Percentiles rank a stretch among this genome's conserved stretches.
Conservation (phyloP, 1,140 invertebrate genomes). For the Ooceraea biroi region DNA sequence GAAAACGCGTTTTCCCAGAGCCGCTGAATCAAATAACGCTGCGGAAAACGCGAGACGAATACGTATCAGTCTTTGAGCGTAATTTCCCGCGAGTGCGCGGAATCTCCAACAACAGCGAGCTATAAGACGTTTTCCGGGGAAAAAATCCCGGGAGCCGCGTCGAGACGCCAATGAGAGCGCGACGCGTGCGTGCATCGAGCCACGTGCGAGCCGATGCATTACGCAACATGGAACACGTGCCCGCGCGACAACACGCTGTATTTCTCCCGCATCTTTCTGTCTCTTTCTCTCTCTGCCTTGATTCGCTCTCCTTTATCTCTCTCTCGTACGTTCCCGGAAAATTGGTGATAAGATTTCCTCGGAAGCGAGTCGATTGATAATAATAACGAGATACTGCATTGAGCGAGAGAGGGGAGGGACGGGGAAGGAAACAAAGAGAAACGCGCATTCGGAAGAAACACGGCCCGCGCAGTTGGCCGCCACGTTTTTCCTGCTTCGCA, state of each 20-base stretch:
- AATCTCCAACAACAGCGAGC: background rate
- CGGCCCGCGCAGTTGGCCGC: conserved; percentile 36
- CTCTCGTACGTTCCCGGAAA: background rate
- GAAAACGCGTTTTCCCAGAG: background rate
- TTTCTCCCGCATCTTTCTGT: conserved; percentile 42
- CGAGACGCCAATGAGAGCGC: conserved; percentile 31
- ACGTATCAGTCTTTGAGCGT: background rate
- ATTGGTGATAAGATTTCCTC: conserved; percentile 22
- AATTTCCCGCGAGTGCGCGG: background rate
- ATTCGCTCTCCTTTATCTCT: background rate
- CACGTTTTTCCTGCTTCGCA: conserved; percentile 7
- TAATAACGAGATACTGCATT: background rate
- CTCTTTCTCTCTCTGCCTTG: background rate
- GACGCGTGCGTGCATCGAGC: conserved; percentile 38
- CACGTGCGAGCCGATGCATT: conserved; percentile 73
- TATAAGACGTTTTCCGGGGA: background rate
- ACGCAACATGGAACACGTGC: conserved; percentile 72
- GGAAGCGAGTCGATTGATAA: conserved; percentile 33
- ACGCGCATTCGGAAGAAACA: conserved; percentile 7
- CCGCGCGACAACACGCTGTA: conserved; percentile 47
- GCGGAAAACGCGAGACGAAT: background rate
- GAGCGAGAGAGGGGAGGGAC: too few relatives aligned
- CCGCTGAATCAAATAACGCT: background rate
- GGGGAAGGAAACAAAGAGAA: background rate
- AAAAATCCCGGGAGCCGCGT: conserved; percentile 2